A percentile compares a stretch with the other conserved stretches of the same genome.
Evolutionary conservation across 2,888 invertebrate genomes (phyloP).

Genomic region (Dryadula phaetusa): DNA sequence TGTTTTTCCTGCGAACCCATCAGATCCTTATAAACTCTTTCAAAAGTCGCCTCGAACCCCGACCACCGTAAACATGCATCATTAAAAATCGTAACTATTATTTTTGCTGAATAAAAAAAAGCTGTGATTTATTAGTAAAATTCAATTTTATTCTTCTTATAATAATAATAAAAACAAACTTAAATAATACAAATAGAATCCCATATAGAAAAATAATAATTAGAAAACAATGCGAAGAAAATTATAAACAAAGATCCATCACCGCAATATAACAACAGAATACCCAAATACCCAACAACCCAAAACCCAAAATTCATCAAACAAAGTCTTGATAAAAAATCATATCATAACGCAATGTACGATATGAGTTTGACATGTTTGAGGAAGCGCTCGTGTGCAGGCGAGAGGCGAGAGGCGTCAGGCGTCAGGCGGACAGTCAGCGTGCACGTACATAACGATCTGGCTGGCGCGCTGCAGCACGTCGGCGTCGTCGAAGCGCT

Average conservation of each 20-base stretch:
- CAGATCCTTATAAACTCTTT: slow-evolving; percentile 32
- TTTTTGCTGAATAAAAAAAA: slow-evolving; percentile 30
- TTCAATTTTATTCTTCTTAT: not conserved
- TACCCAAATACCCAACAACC: slow-evolving; percentile 63
- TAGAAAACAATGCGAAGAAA: slow-evolving; percentile 62
- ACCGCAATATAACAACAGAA: too few relatives aligned
- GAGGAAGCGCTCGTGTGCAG: slow-evolving; percentile 32
- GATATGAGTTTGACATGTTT: slow-evolving; percentile 24
- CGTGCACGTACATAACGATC: slow-evolving; percentile 91
- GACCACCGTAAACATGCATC: slow-evolving; percentile 29
- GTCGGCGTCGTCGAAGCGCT: slow-evolving; percentile 89
- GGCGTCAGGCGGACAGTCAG: slow-evolving; percentile 40
- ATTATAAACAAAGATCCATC: slow-evolving; percentile 73
- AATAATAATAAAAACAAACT: slow-evolving; percentile 8
- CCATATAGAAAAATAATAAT: slow-evolving; percentile 49
- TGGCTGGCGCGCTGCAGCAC: slow-evolving; percentile 94
- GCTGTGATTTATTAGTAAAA: slow-evolving; percentile 32
- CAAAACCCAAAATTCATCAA: slow-evolving; percentile 69
- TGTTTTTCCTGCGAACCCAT: slow-evolving; percentile 90
- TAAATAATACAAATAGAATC: slow-evolving; percentile 31
- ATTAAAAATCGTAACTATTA: slow-evolving; percentile 6
- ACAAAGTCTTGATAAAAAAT: slow-evolving; percentile 56
- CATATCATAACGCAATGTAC: not conserved
- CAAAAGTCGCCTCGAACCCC: slow-evolving; percentile 41
- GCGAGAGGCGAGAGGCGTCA: too few relatives aligned